phyloP scores from a whole-genome alignment of 2,113 vertebrate species.

The Oenanthe oenanthe region DNA sequence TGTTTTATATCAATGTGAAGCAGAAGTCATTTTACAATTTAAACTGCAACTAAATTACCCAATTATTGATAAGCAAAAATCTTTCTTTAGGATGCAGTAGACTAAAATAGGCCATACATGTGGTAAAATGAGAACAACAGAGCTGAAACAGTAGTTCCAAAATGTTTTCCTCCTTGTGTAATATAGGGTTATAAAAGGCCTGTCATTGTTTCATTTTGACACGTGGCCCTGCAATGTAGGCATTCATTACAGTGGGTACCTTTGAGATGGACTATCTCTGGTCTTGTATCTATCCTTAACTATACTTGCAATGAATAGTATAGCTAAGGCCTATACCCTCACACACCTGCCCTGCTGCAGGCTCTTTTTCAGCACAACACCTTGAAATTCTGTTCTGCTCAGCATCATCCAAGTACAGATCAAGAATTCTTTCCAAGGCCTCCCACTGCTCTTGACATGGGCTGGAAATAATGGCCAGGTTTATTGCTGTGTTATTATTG shows the following conservation, averaged over 20 bases:
- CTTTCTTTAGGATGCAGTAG: neutral
- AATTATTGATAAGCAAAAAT: neutral
- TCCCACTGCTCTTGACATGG: slow-evolving; percentile 9
- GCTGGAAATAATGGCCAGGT: slow-evolving; percentile 32
- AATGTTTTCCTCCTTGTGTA: neutral
- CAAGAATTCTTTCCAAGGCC: neutral
- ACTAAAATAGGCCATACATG: neutral
- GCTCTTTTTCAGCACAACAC: neutral
- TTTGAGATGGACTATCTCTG: neutral
- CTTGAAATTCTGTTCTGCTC: slow-evolving; percentile 4
- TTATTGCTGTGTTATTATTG: slow-evolving; percentile 44
- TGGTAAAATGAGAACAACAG: neutral
- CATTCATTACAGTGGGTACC: neutral
- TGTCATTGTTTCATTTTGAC: neutral
- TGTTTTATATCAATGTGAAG: neutral
- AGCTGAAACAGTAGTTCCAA: neutral
- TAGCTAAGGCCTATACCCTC: neutral
- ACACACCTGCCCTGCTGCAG: neutral
- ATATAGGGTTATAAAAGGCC: neutral
- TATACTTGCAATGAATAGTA: neutral
- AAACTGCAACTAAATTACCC: neutral
- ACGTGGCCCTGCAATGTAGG: rapidly evolving
- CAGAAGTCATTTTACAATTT: neutral
- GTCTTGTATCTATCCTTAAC: neutral
- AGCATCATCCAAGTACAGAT: neutral